A percentile compares a stretch with the other conserved stretches of the same genome.
Conservation (phyloP, 2,113 vertebrate genomes). For the Speoplatyrhinus poulsoni region DNA sequence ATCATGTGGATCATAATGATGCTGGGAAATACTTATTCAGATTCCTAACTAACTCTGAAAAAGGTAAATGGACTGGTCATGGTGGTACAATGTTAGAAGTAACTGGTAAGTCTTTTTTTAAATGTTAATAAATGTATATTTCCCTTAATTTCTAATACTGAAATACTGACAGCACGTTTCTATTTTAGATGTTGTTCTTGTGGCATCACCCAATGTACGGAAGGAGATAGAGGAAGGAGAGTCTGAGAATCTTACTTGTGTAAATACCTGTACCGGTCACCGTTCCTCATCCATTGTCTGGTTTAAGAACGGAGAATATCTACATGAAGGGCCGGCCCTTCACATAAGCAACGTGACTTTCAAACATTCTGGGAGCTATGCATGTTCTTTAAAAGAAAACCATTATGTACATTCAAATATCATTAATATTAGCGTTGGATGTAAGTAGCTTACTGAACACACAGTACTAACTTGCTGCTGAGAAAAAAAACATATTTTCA, state of each 20-base stretch:
- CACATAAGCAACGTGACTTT: constrained; percentile 23
- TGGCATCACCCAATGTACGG: background rate
- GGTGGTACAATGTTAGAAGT: background rate
- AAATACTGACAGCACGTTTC: background rate
- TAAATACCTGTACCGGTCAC: constrained; percentile 8
- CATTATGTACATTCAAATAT: constrained; percentile 6
- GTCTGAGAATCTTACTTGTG: constrained; percentile 40
- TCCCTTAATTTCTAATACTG: background rate
- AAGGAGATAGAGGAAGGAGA: constrained; percentile 26
- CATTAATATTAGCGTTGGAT: constrained; percentile 37
- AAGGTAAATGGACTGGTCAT: accelerated
- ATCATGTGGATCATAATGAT: constrained; percentile 12
- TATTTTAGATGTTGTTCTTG: constrained; percentile 13
- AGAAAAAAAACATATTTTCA: background rate
- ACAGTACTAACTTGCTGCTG: background rate
- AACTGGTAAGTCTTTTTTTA: constrained; percentile 40
- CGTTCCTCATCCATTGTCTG: constrained; percentile 19
- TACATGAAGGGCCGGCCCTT: constrained; percentile 20
- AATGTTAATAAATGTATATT: too few species aligned
- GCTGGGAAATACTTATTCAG: constrained; percentile 22
- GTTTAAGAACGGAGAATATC: constrained; percentile 33
- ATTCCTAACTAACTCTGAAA: background rate
- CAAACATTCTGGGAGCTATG: constrained; percentile 50
- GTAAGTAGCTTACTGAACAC: constrained; percentile 29
- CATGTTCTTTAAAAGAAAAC: constrained; percentile 38